Base-by-base conservation (phyloP, 2,797 vertebrate species). In the Melanotaenia boesemani region DNA sequence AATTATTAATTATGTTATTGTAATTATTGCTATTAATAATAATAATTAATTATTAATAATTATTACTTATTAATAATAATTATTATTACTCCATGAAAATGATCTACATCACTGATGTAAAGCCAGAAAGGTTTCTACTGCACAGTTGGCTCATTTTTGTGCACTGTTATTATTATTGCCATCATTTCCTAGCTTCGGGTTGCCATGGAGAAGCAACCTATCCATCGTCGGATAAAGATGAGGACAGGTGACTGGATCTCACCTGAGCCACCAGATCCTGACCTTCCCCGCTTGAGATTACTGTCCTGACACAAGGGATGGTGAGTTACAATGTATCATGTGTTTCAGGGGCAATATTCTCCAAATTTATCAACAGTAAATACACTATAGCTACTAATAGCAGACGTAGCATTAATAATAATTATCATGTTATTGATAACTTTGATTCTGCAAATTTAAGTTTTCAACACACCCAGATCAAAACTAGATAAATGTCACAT, bases 241-340 rank as follows among this genome's bases (percentile, higher is more conserved):
- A 74, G 65, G 73, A 72, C 77, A 52, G 57, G 56, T 62, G 70
- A 62, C 36, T 81, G 85, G 88, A 82, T 69, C 52, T 86, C 76
- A 79, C 22, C 74, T 70, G 81, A 86, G 58, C 86, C 88, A 11
- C 89, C 91, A 3, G 89, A 85, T 65, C 79, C 79, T 11, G 34
- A 52, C 48, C 5, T 24, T 32, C 62, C 52, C 58, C 55, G 20
- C 28, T 20, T 24, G 71, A 61, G 50, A 30, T 63, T 57, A 54
- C 59, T 10, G 36, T 70, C 41, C 64, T 34, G 50, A 44, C 26
- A 1, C 63, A 39, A 81, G 62, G 20, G 50, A 70, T 34, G 80
- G 85, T 83, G 76, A 79, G 61, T 24, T 1, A 5, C n/a, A 24
- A 16, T 16, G 13, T 26, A 3, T 36, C 26, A n/a, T 54, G 41